phyloP scores from a whole-genome alignment of 2,888 invertebrate species.

The Cryptocephalus primarius region DNA sequence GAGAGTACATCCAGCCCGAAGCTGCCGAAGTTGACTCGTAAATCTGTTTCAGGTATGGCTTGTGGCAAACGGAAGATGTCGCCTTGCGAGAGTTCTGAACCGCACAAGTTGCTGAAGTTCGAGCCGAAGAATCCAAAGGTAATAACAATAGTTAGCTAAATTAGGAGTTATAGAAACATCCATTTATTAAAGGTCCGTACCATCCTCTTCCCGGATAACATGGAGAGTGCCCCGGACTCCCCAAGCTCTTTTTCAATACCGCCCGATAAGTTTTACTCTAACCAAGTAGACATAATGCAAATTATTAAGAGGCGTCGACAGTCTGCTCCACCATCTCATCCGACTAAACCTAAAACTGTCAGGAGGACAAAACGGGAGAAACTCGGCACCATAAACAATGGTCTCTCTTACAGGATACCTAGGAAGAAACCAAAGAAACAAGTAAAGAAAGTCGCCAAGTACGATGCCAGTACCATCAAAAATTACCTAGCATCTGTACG shows the following conservation, averaged over 20 bases:
- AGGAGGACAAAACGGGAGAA: slow-evolving; percentile 1
- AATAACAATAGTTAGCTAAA: background rate
- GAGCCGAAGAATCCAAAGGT: slow-evolving; percentile 28
- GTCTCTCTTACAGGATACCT: slow-evolving; percentile 50
- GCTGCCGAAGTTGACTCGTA: slow-evolving; percentile 27
- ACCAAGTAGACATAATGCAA: slow-evolving; percentile 22
- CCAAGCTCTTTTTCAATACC: slow-evolving; percentile 36
- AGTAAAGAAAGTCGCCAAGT: no score
- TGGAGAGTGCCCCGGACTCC: no score
- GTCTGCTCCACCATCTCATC: background rate
- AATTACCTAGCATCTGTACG: no score
- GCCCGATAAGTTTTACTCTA: slow-evolving; percentile 46
- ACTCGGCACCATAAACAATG: slow-evolving; percentile 51
- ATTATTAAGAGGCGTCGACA: slow-evolving; percentile 4
- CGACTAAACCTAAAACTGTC: background rate
- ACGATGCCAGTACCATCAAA: no score
- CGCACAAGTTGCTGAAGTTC: slow-evolving; percentile 11
- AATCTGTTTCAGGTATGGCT: slow-evolving; percentile 23
- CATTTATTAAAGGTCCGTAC: slow-evolving; percentile 17
- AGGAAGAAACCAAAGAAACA: no score
- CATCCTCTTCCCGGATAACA: slow-evolving; percentile 28
- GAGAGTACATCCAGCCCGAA: slow-evolving; percentile 25
- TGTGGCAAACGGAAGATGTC: slow-evolving; percentile 15
- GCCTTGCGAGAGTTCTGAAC: slow-evolving; percentile 13
- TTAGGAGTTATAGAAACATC: no score